phyloP scores from a whole-genome alignment of 1,140 invertebrate genomes.

The Ips typographus region DNA sequence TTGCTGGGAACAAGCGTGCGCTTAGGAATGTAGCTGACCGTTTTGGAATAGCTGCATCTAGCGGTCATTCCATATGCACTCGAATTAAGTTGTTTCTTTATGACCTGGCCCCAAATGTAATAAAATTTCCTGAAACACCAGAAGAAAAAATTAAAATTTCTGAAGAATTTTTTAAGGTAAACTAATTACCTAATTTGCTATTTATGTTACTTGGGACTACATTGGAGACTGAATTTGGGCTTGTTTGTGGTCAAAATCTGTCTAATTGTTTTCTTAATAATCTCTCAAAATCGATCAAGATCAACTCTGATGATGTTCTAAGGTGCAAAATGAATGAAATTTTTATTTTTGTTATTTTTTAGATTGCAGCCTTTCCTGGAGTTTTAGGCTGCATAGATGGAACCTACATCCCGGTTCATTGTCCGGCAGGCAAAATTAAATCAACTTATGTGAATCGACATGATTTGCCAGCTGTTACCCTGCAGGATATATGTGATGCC shows the following conservation, averaged over 20 bases:
- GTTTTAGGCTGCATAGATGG: conserved; percentile 29
- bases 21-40: conserved; percentile 4
- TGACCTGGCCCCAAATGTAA: background rate
- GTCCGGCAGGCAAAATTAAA: background rate
- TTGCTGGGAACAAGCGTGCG: background rate
- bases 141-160: background rate
- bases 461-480: background rate
- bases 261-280: background rate
- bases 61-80: background rate
- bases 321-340: conserved; percentile 1
- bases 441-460: background rate
- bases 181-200: background rate
- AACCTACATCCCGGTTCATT: conserved; percentile 21
- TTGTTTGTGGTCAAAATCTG: background rate
- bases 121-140: background rate
- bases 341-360: conserved; percentile 6
- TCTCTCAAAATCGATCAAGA: too few species aligned
- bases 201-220: background rate
- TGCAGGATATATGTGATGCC: background rate
- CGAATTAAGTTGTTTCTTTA: background rate
- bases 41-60: background rate
- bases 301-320: background rate
- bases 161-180: conserved; percentile 4
- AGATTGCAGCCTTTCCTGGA: conserved; percentile 18
- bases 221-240: too few species aligned